Evolutionary conservation across 2,888 invertebrate genomes (phyloP), one percentile per base, ranked within the genome.

Genomic region (Xylota segnis): DNA sequence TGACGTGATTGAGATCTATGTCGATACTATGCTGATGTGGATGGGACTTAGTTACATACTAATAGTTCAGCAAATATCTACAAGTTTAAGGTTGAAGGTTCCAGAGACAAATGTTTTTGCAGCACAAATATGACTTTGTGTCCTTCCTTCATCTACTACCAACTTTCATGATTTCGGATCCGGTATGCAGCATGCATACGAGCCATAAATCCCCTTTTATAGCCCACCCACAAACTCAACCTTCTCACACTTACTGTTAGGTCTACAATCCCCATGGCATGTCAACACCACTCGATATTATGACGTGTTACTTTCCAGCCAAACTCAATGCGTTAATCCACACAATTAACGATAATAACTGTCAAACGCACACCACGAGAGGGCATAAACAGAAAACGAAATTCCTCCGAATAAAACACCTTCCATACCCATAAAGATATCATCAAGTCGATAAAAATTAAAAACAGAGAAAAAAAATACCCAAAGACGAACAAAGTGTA

Each of bases 321-420:
- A 47, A 65, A 56, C 14, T n/a, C 47, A 47, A 9, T 70, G 77
- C 70, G 54, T 71, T 78, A 54, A 78, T 78, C 59, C 43, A 43
- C 40, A 56, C 77, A 70, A 71, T 78, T 78, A 78, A 78, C 77
- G 70, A 43, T 54, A 54, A 54, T 70, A 78, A 70, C 70, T 78
- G 70, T 78, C 77, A 70, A 77, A 54, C 18, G 54, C 63, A 63
- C 54, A 70, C 0, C 58, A 59, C 47, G n/a, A 47, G 40, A 32
- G 10, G 29, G 59, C 59, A 70, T 77, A 70, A 77, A 52, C 18
- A 34, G 50, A 45, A 50, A 59, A 68, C 32, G 6, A 32, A 70
- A 70, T 68, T 61, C 59, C 40, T 43, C 5, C 68, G 34, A 56
- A 52, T 32, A 16, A 40, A 45, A 70, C 70, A 61, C 59, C 54